Evolutionary conservation across 2,888 invertebrate species (phyloP), one percentile per base, ranked within the genome.

Genomic region (Nipponacmea schrenckii): DNA sequence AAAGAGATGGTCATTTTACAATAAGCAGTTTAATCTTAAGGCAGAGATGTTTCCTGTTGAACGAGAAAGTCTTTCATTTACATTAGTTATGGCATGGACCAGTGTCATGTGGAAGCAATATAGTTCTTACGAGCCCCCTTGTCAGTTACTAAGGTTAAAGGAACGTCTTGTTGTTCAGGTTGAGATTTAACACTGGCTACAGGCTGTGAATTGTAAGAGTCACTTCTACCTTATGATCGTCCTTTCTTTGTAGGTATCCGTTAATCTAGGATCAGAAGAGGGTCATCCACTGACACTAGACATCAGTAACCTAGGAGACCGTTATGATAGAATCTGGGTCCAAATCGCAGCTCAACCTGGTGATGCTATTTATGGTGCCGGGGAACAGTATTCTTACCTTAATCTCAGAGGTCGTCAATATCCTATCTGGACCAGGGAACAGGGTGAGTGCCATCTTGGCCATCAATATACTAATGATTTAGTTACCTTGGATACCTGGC

Each of bases 351-450:
- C 85, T 5, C 68, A 71, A 15, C 45, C 73, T 1, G 70, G 74
- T 12, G 86, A 86, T 72, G 74, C 75, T 39, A 78, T 86, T 0
- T 86, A 80, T 69, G 86, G 86, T 0, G 84, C 82, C 0, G 86
- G 86, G n/a, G 86, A 85, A 70, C 86, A 86, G 67, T 86, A 79
- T 67, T 81, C 85, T 20, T 81, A 83, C 70, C 78, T 86, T 39
- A 81, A 85, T 71, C 78, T 86, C 3, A 70, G 83, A 0, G 84
- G 84, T 10, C 75, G 75, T 8, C 65, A 67, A 39, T 86, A 81
- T 64, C 86, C 86, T 0, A 83, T 86, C 24, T 86, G 86, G 86
- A 82, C 83, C 2, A 68, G 85, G 66, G 86, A 86, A 70, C 86
- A 86, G 80, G 86, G 86, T 85, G 63, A 20, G 45, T 3, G 5